A percentile compares a stretch with the other conserved stretches of the same genome.
Evolutionary conservation across 1,140 invertebrate species (phyloP).

Genomic region (Leptinotarsa undecemlineata): DNA sequence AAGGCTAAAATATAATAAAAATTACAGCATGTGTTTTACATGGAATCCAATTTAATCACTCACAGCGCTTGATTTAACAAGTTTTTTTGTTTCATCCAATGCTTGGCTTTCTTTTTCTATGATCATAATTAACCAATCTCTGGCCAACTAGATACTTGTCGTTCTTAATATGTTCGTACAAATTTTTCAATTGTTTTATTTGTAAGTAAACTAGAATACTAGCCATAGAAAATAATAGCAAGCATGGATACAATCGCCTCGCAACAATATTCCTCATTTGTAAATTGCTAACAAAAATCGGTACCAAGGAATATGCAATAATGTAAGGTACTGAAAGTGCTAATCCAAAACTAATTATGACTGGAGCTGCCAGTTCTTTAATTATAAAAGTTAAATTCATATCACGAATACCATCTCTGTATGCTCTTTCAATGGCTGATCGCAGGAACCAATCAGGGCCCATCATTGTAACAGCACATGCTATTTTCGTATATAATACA

Average conservation of each 20-base stretch:
- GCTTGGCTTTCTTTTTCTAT: slow-evolving; percentile 59
- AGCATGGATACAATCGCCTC: slow-evolving; percentile 88
- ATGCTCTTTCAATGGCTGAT: slow-evolving; percentile 86
- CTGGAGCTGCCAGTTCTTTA: slow-evolving; percentile 82
- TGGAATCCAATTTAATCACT: neutral
- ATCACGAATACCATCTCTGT: slow-evolving; percentile 87
- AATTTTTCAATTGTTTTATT: slow-evolving; percentile 87
- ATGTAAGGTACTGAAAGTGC: slow-evolving; percentile 89
- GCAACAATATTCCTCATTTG: slow-evolving; percentile 78
- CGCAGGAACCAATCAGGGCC: slow-evolving; percentile 94
- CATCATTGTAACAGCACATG: slow-evolving; percentile 96
- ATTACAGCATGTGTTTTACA: neutral
- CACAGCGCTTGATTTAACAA: neutral
- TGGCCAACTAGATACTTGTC: slow-evolving; percentile 97
- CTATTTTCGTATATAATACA: slow-evolving; percentile 96
- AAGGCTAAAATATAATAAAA: neutral
- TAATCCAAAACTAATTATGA: slow-evolving; percentile 84
- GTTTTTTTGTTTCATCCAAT: neutral
- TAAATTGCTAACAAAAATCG: slow-evolving; percentile 74
- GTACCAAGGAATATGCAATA: slow-evolving; percentile 80
- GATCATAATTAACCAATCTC: slow-evolving; percentile 93
- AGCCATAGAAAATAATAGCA: slow-evolving; percentile 73
- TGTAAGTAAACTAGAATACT: slow-evolving; percentile 72
- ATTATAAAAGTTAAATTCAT: slow-evolving; percentile 90
- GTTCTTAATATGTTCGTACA: slow-evolving; percentile 99